Percentiles rank a stretch among this genome's conserved stretches.
Conservation (phyloP, 2,888 invertebrate genomes). For the Tenthredo scrophulariae region DNA sequence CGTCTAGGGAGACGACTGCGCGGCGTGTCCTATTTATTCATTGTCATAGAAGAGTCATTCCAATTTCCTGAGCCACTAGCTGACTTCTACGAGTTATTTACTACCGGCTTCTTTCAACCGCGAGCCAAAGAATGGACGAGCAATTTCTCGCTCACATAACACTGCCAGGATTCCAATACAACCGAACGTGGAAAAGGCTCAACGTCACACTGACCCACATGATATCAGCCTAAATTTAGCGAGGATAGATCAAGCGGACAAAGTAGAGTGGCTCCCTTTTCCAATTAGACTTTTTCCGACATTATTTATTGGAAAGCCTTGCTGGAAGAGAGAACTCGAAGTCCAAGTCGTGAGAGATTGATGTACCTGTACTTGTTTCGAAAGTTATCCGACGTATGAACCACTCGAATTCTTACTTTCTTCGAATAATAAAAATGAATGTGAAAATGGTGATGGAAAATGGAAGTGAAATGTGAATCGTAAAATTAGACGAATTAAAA, state of each 20-base stretch:
- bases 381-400: too few species aligned
- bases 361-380: background rate
- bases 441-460: background rate
- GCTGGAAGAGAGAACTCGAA: background rate
- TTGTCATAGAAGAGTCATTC: constrained; percentile 73
- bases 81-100: constrained; percentile 33
- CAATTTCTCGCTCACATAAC: constrained; percentile 23
- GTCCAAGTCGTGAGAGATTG: background rate
- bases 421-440: background rate
- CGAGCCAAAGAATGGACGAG: constrained; percentile 53
- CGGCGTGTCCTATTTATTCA: constrained; percentile 70
- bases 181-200: background rate
- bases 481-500: background rate
- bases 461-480: background rate
- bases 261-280: background rate
- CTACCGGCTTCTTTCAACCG: constrained; percentile 57
- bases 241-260: background rate
- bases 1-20: constrained; percentile 72
- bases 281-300: background rate
- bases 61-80: constrained; percentile 39
- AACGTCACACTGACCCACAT: constrained; percentile 5
- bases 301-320: background rate
- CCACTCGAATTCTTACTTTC: background rate
- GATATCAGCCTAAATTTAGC: background rate
- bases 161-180: background rate